Conservation (phyloP, 2,888 invertebrate species). For the Lasioglossum malachurum region DNA sequence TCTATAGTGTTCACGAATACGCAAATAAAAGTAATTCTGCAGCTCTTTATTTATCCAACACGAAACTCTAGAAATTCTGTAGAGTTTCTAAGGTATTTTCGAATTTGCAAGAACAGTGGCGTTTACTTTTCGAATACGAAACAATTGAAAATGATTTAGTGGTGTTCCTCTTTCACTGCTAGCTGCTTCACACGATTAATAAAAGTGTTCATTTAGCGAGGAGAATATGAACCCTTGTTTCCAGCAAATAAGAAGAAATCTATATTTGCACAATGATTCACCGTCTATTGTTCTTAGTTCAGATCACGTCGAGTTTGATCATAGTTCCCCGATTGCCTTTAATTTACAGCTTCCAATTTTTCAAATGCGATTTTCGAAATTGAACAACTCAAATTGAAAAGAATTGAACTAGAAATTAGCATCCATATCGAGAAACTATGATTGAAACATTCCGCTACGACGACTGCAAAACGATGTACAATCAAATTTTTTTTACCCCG, state of each 20-base stretch:
- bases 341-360: neutral
- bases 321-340: neutral
- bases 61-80: neutral
- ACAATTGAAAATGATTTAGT: neutral
- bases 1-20: neutral
- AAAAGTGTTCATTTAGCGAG: neutral
- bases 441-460: constrained; percentile 33
- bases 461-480: constrained; percentile 49
- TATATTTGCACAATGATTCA: neutral
- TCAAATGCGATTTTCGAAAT: neutral
- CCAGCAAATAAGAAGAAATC: neutral
- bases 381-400: neutral
- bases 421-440: neutral
- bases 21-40: neutral
- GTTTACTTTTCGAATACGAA: neutral
- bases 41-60: neutral
- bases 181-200: neutral
- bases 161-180: neutral
- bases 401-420: neutral
- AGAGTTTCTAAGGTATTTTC: neutral
- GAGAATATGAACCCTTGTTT: neutral
- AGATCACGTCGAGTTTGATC: constrained; percentile 27
- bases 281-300: neutral
- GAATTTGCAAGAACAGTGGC: neutral
- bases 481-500: constrained; percentile 34